These are phyloP conservation scores for Drosophila carrolli DNA, from an alignment of 1,140 invertebrate species.

Conservation along the genomic window DNA sequence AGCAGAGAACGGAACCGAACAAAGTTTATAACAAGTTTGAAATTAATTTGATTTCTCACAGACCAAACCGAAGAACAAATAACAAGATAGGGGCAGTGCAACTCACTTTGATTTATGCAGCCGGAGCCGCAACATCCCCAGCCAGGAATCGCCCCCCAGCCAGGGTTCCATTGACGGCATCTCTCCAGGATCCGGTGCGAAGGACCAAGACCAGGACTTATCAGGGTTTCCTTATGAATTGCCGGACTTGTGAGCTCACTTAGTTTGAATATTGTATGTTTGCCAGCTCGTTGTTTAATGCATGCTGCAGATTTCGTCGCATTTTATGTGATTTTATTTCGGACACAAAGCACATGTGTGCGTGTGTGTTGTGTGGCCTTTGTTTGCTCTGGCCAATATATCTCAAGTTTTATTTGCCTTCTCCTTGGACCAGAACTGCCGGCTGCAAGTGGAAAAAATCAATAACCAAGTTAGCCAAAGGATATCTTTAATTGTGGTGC, in stretches of 20 bases:
- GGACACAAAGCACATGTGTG: slow-evolving; percentile 12
- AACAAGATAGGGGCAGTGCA: slow-evolving; percentile 18
- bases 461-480: slow-evolving; percentile 11
- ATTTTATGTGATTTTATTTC: slow-evolving; percentile 72
- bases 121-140: slow-evolving; percentile 61
- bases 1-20: background rate
- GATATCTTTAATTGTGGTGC: slow-evolving; percentile 15
- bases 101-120: slow-evolving; percentile 79
- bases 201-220: slow-evolving; percentile 33
- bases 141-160: slow-evolving; percentile 53
- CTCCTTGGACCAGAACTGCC: slow-evolving; percentile 19
- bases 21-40: slow-evolving; percentile 7
- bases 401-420: slow-evolving; percentile 56
- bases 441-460: slow-evolving; percentile 27
- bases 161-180: slow-evolving; percentile 64
- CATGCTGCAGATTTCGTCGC: slow-evolving; percentile 62
- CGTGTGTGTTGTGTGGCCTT: slow-evolving; percentile 3
- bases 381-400: slow-evolving; percentile 58
- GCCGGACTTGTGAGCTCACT: slow-evolving; percentile 42
- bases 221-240: slow-evolving; percentile 63
- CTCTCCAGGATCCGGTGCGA: slow-evolving; percentile 35
- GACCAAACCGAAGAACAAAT: slow-evolving; percentile 5
- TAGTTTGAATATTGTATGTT: slow-evolving; percentile 61
- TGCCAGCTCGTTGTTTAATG: slow-evolving; percentile 48
- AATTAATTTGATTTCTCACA: slow-evolving; percentile 46